phyloP scores from a whole-genome alignment of 2,888 invertebrate species.

The Boloria euphrosyne region DNA sequence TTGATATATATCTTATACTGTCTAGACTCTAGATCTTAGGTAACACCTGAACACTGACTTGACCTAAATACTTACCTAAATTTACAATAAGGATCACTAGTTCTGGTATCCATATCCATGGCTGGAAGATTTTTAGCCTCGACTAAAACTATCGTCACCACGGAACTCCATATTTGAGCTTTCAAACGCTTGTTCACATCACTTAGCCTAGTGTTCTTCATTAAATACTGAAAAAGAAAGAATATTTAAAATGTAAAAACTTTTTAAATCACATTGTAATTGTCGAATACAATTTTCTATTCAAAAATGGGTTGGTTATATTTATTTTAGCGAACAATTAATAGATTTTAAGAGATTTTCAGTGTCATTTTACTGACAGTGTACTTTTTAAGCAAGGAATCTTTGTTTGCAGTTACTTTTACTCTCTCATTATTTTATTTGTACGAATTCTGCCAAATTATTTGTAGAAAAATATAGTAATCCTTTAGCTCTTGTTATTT shows the following conservation, averaged over 20 bases:
- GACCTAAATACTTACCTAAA: conserved; percentile 90
- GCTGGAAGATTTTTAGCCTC: conserved; percentile 95
- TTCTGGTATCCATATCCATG: conserved; percentile 93
- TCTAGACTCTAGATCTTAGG: too few species aligned
- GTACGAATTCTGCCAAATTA: too few species aligned
- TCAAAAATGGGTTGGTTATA: too few species aligned
- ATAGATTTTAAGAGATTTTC: too few species aligned
- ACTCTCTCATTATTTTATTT: too few species aligned
- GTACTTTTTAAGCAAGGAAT: too few species aligned
- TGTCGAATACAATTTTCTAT: neutral
- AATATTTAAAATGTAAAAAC: neutral
- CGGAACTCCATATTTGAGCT: conserved; percentile 98
- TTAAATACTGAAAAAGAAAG: conserved; percentile 86
- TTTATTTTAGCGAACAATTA: too few species aligned
- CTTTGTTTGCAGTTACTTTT: too few species aligned
- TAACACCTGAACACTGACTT: too few species aligned
- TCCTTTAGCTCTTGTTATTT: too few species aligned
- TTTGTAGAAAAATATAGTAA: too few species aligned
- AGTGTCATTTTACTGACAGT: too few species aligned
- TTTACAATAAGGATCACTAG: conserved; percentile 97
- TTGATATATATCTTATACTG: neutral
- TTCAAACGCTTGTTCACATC: conserved; percentile 93
- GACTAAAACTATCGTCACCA: conserved; percentile 97
- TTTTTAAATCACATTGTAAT: neutral
- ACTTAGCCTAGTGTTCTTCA: conserved; percentile 88